phyloP scores from a whole-genome alignment of 2,888 invertebrate genomes.

The Thera britannica region DNA sequence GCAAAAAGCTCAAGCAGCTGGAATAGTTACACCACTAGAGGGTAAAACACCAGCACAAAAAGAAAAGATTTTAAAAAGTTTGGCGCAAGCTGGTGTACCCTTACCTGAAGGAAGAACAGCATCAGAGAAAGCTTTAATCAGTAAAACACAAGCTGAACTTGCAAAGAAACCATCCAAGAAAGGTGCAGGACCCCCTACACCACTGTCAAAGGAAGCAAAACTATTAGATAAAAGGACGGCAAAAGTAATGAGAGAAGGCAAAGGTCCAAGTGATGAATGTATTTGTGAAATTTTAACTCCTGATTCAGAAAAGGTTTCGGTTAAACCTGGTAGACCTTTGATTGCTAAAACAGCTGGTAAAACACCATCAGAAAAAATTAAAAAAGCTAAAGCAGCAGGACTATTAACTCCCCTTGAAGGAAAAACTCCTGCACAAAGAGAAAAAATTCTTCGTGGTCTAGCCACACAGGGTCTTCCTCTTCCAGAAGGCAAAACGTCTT shows the following conservation, averaged over 20 bases:
- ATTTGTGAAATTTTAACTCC: slow-evolving; percentile 51
- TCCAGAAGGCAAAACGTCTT: too few relatives aligned
- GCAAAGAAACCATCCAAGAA: slow-evolving; percentile 26
- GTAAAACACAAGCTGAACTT: slow-evolving; percentile 14
- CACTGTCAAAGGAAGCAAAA: slow-evolving; percentile 40
- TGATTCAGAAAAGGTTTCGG: slow-evolving; percentile 42
- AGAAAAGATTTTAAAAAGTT: slow-evolving; percentile 42
- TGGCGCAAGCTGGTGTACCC: slow-evolving; percentile 44
- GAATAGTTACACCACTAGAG: slow-evolving; percentile 40
- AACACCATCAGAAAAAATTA: slow-evolving; percentile 39
- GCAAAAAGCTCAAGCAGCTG: slow-evolving; percentile 43
- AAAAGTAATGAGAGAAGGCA: slow-evolving; percentile 50
- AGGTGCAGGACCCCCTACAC: slow-evolving; percentile 43
- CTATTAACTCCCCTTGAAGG: slow-evolving; percentile 43
- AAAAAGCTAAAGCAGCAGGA: slow-evolving; percentile 46
- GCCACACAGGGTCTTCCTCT: too few relatives aligned
- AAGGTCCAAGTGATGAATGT: slow-evolving; percentile 55
- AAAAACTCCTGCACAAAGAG: slow-evolving; percentile 42
- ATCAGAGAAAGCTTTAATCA: slow-evolving; percentile 41
- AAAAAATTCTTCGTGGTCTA: too few relatives aligned
- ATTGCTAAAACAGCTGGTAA: slow-evolving; percentile 42
- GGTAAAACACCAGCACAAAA: slow-evolving; percentile 43
- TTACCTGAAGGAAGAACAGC: slow-evolving; percentile 45
- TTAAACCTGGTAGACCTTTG: slow-evolving; percentile 34
- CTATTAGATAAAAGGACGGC: slow-evolving; percentile 40